Evolutionary conservation across 2,888 invertebrate genomes (phyloP), one percentile per base, ranked within the genome.

Genomic region (Coremacera marginata): DNA sequence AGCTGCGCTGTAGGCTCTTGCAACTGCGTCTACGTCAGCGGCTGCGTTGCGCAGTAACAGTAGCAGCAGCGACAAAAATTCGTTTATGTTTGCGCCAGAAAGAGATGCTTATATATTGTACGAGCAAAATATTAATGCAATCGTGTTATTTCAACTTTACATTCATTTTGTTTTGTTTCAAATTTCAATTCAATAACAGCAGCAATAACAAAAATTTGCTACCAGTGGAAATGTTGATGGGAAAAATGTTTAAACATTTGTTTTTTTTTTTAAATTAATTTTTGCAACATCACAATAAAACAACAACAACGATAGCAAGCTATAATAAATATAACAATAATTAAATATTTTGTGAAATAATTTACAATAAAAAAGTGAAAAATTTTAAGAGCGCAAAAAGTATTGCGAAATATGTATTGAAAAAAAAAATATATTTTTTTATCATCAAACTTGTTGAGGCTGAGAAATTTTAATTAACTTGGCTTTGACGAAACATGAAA

Each of bases 41-140:
- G 73, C 51, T 70, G 71, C 60, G 57, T 22, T 27, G 75, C 19
- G 44, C 44, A 44, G 44, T 44, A 31, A 19, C 27, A 51, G 60
- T 44, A 37, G 37, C 44, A 72, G 31, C 60, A 37, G 67, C 11
- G 65, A 57, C 34, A 65, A 37, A 65, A 65, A 19, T 9, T 34
- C 22, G 60, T 60, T 31, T 72, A 44, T 27, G n/a, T 75, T 37
- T 27, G 51, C 49, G 65, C 65, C 63, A 19, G 71, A 72, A 71
- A 67, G 75, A 65, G 78, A 78, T 68, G 68, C 55, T 57, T 57
- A n/a, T 57, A 65, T 57, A 37, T 44, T n/a, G 34, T n/a, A 25
- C 19, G 49, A 68, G 14, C 5, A 55, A 8, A 7, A 9, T 19
- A 25, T 22, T 51, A 49, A 60, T n/a, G 27, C 52, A 31, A 55